A percentile compares a stretch with the other conserved stretches of the same genome.
phyloP scores from a whole-genome alignment of 2,797 vertebrate genomes.

The Platalea minor region DNA sequence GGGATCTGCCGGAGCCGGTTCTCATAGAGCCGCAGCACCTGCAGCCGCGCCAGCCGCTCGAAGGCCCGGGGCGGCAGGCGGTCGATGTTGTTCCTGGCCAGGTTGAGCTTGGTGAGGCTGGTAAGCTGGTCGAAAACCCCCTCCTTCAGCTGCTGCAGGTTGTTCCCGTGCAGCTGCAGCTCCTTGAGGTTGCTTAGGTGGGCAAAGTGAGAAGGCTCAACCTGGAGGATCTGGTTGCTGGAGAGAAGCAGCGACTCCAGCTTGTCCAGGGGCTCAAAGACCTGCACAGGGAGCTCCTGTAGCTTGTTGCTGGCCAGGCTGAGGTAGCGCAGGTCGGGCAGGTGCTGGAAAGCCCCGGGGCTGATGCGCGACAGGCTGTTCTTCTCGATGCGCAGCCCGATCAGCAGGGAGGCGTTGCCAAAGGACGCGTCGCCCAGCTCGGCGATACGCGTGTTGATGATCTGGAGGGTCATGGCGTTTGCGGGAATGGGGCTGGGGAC shows the following conservation, averaged over 20 bases:
- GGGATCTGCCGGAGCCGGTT: conserved; percentile 83
- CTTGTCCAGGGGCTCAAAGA: conserved; percentile 72
- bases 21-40: conserved; percentile 81
- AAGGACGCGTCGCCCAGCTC: conserved; percentile 67
- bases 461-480: conserved; percentile 77
- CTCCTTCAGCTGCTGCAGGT: conserved; percentile 73
- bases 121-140: conserved; percentile 80
- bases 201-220: conserved; percentile 71
- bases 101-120: conserved; percentile 77
- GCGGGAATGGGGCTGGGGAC: conserved; percentile 73
- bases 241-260: conserved; percentile 78
- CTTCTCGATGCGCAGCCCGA: conserved; percentile 78
- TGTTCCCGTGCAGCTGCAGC: conserved; percentile 79
- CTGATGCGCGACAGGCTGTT: conserved; percentile 74
- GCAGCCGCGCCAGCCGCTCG: conserved; percentile 78
- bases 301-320: conserved; percentile 78
- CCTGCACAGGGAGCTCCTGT: conserved; percentile 63
- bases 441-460: conserved; percentile 71
- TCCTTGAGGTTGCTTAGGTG: conserved; percentile 79
- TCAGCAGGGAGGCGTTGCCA: conserved; percentile 72
- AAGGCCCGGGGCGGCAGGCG: conserved; percentile 77
- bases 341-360: conserved; percentile 79
- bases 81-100: conserved; percentile 83
- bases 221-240: conserved; percentile 74
- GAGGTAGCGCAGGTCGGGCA: conserved; percentile 76